Percentiles rank a stretch among this genome's conserved stretches.
Conservation (phyloP, 1,140 invertebrate genomes). For the Diorhabda sublineata region DNA sequence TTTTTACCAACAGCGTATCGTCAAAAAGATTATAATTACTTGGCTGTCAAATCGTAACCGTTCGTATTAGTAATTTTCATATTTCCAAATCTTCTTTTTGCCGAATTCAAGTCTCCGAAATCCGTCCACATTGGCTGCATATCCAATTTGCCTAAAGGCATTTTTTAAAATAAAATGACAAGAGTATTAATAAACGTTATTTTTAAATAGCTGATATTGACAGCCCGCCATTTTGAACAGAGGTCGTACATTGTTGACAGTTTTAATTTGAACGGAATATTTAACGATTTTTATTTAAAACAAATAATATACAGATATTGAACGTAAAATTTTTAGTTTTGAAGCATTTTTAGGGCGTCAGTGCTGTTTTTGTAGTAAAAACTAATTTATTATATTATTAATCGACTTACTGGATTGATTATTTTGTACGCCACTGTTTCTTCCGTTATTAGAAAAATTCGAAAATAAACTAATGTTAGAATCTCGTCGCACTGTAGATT, state of each 20-base stretch:
- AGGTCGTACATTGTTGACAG: neutral
- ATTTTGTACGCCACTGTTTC: constrained; percentile 22
- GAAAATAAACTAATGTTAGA: constrained; percentile 25
- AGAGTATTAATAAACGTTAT: neutral
- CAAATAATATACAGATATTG: too few species aligned
- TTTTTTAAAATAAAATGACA: neutral
- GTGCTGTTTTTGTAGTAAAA: too few species aligned
- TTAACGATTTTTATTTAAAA: neutral
- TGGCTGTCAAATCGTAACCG: constrained; percentile 61
- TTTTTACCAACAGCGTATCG: neutral
- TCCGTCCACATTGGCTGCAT: constrained; percentile 27
- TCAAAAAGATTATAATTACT: constrained; percentile 46
- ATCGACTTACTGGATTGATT: constrained; percentile 22
- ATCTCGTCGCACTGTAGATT: constrained; percentile 37
- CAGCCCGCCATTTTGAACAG: neutral
- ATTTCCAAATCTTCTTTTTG: constrained; percentile 43
- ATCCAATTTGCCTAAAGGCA: constrained; percentile 24
- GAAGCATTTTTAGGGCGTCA: too few species aligned
- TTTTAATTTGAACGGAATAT: neutral
- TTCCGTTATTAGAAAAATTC: constrained; percentile 22
- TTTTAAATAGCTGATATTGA: neutral
- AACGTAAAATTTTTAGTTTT: too few species aligned
- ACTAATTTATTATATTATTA: too few species aligned
- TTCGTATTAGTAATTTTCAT: constrained; percentile 47
- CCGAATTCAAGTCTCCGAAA: constrained; percentile 43